Base-by-base conservation (phyloP, 30 jellyfish, hydroid and myxozoan species). In the Hydra vulgaris region DNA sequence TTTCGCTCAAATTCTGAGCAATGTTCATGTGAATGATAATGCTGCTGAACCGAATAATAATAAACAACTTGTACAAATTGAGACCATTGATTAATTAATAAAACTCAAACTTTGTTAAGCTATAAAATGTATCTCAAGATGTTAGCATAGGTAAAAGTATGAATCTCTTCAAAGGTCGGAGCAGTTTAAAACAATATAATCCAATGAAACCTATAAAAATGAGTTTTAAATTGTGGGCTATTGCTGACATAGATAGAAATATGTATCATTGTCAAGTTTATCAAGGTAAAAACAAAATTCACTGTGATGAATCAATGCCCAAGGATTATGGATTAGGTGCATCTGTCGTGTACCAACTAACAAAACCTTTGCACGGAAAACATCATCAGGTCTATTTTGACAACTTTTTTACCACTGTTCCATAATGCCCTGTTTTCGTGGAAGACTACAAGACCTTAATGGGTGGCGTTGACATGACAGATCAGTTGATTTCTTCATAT, bases 401-500 rank as follows among this genome's bases (percentile, higher is more conserved):
- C n/a, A n/a, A n/a, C n/a, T n/a, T n/a, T 66, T 0, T 71, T 83
- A 86, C 82, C 73, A n/a, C 73, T 26, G 82, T 16, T n/a, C n/a
- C n/a, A 40, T 84, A 25, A 17, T 88, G 5, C n/a, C n/a, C n/a
- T n/a, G n/a, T n/a, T n/a, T n/a, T n/a, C n/a, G n/a, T n/a, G n/a
- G n/a, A n/a, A 71, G 83, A 88, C 89, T 88, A 88, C 70, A 88
- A 86, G 22, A 27, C 18, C 26, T 66, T 4, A 23, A 74, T 82
- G 95, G 95, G 94, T 16, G 89, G 95, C 0, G 89, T 82, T 21
- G 96, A 88, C 71, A 83, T 82, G 82, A 94, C 96, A 27, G 89
- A 88, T 76, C 71, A 76, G 89, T 69, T 83, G 85, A 66, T 88
- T 75, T 53, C 96, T 0, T 16, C 67, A 55, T 69, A 88, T 88